These are phyloP conservation scores for Picus viridis DNA, from an alignment of 2,797 vertebrate genomes.

Conservation along the genomic window DNA sequence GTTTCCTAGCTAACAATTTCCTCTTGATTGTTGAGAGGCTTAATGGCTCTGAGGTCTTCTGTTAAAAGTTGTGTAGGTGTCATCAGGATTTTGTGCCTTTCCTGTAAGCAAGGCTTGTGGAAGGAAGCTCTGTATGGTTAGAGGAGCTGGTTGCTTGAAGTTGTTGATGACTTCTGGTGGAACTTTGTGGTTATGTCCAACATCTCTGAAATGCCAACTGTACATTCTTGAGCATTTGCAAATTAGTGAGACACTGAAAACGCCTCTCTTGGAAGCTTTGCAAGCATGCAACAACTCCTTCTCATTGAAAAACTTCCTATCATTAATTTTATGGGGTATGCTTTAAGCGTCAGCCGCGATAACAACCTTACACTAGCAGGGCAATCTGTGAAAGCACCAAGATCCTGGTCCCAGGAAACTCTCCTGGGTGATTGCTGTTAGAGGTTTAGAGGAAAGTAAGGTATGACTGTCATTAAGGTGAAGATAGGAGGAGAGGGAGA, in stretches of 20 bases:
- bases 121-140: neutral
- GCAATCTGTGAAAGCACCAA: neutral
- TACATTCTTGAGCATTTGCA: neutral
- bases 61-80: neutral
- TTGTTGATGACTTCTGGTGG: neutral
- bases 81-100: neutral
- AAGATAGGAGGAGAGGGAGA: neutral
- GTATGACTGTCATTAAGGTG: accelerated
- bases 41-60: neutral
- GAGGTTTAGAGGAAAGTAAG: neutral
- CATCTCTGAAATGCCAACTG: neutral
- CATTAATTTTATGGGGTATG: accelerated
- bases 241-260: neutral
- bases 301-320: neutral
- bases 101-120: neutral
- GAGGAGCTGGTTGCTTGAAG: neutral
- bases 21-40: neutral
- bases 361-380: neutral
- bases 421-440: accelerated
- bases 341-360: neutral
- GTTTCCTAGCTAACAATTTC: conserved; percentile 3
- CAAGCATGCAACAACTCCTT: neutral
- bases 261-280: neutral
- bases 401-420: neutral
- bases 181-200: neutral